Conservation (phyloP, 1,140 invertebrate species). For the Hyphantria cunea region DNA sequence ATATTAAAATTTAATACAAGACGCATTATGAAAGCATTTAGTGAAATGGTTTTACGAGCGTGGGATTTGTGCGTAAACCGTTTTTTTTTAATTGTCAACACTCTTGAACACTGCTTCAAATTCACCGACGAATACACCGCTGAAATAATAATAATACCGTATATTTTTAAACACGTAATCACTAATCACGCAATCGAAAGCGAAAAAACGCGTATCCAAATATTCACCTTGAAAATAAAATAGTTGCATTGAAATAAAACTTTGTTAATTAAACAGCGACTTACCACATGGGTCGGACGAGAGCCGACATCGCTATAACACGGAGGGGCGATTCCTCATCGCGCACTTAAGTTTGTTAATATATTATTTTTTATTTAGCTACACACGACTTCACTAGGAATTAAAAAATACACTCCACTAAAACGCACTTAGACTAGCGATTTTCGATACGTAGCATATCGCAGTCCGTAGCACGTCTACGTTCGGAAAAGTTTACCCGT, state of each 20-base stretch:
- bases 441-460: constrained; percentile 37
- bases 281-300: constrained; percentile 81
- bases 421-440: constrained; percentile 38
- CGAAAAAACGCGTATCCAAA: constrained; percentile 25
- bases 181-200: constrained; percentile 27
- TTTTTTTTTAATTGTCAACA: constrained; percentile 54
- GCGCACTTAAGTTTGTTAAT: constrained; percentile 65
- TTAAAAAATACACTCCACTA: constrained; percentile 55
- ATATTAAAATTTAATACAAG: constrained; percentile 27
- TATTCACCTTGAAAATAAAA: constrained; percentile 36
- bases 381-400: constrained; percentile 56
- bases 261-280: constrained; percentile 45
- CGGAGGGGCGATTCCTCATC: constrained; percentile 62
- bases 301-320: constrained; percentile 78
- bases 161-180: constrained; percentile 44
- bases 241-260: constrained; percentile 28
- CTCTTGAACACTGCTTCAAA: constrained; percentile 66
- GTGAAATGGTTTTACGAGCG: constrained; percentile 81
- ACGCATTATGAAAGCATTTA: constrained; percentile 71
- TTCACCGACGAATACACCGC: constrained; percentile 62
- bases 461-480: constrained; percentile 52
- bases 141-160: constrained; percentile 72
- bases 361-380: constrained; percentile 26
- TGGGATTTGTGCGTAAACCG: constrained; percentile 79
- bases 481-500: constrained; percentile 63